phyloP scores from a whole-genome alignment of 1,140 invertebrate genomes.

The Prorops nasuta region DNA sequence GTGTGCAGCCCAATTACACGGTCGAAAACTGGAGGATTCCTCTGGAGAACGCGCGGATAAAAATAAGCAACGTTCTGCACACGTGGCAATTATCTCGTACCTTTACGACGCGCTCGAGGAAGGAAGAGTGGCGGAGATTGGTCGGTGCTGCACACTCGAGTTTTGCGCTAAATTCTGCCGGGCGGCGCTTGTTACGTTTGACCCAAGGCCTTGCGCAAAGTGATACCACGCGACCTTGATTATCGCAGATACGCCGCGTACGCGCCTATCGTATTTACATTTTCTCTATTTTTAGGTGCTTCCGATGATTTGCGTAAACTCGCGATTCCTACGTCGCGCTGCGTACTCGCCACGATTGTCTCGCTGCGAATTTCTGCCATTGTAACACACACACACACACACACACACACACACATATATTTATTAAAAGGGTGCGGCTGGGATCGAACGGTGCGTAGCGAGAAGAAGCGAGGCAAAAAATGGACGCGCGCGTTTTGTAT shows the following conservation, averaged over 20 bases:
- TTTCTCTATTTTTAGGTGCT: neutral
- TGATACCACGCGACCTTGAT: neutral
- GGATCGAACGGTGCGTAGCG: conserved; percentile 10
- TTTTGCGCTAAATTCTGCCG: too few species aligned
- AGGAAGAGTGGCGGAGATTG: too few species aligned
- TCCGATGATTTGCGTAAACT: neutral
- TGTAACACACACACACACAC: neutral
- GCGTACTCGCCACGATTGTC: neutral
- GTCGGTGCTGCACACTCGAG: too few species aligned
- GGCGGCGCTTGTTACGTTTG: too few species aligned
- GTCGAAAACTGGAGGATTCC: too few species aligned
- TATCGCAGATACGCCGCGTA: neutral
- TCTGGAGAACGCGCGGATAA: too few species aligned
- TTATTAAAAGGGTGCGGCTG: neutral
- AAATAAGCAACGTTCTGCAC: too few species aligned
- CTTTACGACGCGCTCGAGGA: too few species aligned
- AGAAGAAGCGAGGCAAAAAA: conserved; percentile 10
- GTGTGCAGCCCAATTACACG: too few species aligned
- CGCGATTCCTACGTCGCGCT: neutral
- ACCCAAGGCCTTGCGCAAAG: too few species aligned
- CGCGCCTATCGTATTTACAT: neutral
- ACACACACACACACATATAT: neutral
- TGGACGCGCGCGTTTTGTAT: too few species aligned
- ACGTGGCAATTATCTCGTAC: too few species aligned
- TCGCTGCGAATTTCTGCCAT: neutral